Conservation (phyloP, 2,888 invertebrate species). For the Lycia hirtaria region DNA sequence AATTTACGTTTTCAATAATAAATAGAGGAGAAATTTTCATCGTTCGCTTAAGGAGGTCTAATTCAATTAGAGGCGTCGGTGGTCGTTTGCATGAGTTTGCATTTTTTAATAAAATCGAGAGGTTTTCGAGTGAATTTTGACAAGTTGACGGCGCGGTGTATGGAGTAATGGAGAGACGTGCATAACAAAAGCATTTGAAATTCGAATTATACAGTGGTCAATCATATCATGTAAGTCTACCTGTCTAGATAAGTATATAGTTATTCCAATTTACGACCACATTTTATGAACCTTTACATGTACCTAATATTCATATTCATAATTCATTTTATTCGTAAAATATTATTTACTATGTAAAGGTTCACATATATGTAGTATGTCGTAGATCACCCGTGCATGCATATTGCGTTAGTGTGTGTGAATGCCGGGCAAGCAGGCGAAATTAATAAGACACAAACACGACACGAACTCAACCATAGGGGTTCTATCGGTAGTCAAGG, state of each 20-base stretch:
- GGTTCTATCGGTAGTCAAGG: too few species aligned
- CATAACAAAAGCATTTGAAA: slow-evolving; percentile 50
- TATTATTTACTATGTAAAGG: too few species aligned
- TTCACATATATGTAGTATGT: too few species aligned
- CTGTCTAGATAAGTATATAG: not conserved
- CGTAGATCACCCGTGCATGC: too few species aligned
- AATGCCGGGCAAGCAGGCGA: too few species aligned
- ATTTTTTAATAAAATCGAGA: slow-evolving; percentile 78
- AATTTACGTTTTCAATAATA: slow-evolving; percentile 73
- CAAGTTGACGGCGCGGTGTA: slow-evolving; percentile 61
- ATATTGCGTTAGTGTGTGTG: too few species aligned
- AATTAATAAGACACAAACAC: too few species aligned
- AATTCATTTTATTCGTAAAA: too few species aligned
- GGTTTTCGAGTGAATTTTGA: slow-evolving; percentile 69
- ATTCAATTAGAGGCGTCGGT: slow-evolving; percentile 76
- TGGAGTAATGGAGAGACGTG: slow-evolving; percentile 34
- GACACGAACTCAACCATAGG: too few species aligned
- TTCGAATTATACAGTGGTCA: slow-evolving; percentile 35
- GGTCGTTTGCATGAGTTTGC: slow-evolving; percentile 84
- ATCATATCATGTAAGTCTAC: slow-evolving; percentile 2
- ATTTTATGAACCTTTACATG: too few species aligned
- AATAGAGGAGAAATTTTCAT: slow-evolving; percentile 65
- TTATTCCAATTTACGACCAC: too few species aligned
- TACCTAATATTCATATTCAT: too few species aligned
- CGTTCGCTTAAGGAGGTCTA: slow-evolving; percentile 73